Conservation (phyloP, 1,140 invertebrate species). For the Pemphigus obesinymphae region DNA sequence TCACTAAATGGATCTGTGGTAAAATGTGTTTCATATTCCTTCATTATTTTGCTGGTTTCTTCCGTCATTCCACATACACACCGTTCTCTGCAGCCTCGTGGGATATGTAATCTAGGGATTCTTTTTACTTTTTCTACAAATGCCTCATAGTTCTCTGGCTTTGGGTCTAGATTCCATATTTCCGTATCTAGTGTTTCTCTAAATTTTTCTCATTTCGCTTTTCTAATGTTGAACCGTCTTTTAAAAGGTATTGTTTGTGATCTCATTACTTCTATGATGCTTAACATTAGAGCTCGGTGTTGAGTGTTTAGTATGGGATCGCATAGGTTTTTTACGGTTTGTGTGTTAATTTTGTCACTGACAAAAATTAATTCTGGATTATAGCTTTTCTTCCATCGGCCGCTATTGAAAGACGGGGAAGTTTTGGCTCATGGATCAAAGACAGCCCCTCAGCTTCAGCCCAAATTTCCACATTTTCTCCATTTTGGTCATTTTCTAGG, state of each 20-base stretch:
- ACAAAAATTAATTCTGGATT: constrained; percentile 40
- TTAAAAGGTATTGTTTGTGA: not conserved
- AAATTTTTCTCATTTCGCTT: not conserved
- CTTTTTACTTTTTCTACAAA: too few relatives aligned
- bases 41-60: too few relatives aligned
- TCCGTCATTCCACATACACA: too few relatives aligned
- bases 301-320: constrained; percentile 12
- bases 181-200: not conserved
- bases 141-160: constrained; percentile 22
- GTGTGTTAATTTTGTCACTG: not conserved
- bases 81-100: too few relatives aligned
- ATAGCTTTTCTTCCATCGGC: too few relatives aligned
- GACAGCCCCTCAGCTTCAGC: constrained; percentile 38
- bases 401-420: constrained; percentile 40
- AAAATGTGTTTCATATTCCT: too few relatives aligned
- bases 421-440: constrained; percentile 47
- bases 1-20: too few relatives aligned
- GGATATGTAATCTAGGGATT: too few relatives aligned
- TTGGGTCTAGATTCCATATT: not conserved
- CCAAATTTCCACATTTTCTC: constrained; percentile 27
- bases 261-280: not conserved
- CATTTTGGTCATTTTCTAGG: constrained; percentile 21
- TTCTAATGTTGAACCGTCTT: not conserved
- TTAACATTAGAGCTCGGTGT: too few relatives aligned
- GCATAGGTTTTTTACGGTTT: not conserved